Evolutionary conservation across 2,888 invertebrate species (phyloP), one percentile per base, ranked within the genome.

Genomic region (Agrenia bidenticulata): DNA sequence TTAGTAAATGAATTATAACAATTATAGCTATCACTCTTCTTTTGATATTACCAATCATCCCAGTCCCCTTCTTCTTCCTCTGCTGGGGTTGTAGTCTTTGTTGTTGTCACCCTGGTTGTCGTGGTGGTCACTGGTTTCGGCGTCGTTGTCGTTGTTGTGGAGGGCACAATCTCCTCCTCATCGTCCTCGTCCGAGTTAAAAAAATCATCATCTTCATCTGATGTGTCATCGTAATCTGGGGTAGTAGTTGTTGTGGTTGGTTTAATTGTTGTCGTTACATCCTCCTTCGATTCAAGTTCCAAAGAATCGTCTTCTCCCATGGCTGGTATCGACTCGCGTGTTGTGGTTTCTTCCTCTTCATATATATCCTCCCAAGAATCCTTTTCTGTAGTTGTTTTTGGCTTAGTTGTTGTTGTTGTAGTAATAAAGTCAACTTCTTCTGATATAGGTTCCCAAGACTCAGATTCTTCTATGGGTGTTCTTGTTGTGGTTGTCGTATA

Each of bases 61-160:
- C 5, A 37, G 26, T 54, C 49, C 26, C 50, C 57, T 19, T 57
- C 50, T 1, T 63, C 49, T n/a, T 63, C 63, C 41, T 62, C 49
- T 49, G 49, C 49, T 15, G 49, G 7, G 13, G 49, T 49, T 49
- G 49, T 56, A 1, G 65, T 65, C 4, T 37, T 56, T 7, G 50
- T 51, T 17, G 65, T 56, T 17, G 60, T 56, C 39, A 41, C 39
- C 37, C 11, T 57, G 4, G 27, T 64, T 45, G 21, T 2, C 11
- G n/a, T 26, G 42, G 2, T 59, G 42, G n/a, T 57, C 57, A 11
- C 24, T 17, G 21, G 39, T 42, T 42, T 63, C 26, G 51, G 7
- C 21, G 61, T 63, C 11, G 49, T 42, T 9, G 56, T 49, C 9
- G 53, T 26, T 55, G 54, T 54, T 26, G 62, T 39, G 2, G 61